Evolutionary conservation across 2,113 vertebrate genomes (phyloP).

Genomic region (Scartelaos histophorus): DNA sequence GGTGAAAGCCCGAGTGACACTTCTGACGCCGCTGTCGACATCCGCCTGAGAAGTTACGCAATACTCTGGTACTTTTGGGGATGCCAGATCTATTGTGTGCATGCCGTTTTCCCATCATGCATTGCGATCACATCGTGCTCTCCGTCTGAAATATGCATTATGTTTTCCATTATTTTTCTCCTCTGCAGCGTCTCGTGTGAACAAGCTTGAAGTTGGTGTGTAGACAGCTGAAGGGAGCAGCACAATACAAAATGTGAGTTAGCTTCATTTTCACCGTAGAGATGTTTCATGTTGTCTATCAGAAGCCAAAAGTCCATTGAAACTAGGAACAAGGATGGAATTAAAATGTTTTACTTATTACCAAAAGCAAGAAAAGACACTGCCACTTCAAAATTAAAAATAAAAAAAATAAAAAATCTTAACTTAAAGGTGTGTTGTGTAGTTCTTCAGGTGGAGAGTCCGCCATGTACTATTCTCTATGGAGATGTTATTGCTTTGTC

Average conservation of each 20-base stretch:
- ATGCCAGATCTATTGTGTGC: slow-evolving; percentile 57
- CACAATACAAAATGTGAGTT: slow-evolving; percentile 5
- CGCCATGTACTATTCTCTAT: too few relatives aligned
- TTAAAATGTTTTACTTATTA: not conserved
- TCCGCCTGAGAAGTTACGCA: slow-evolving; percentile 38
- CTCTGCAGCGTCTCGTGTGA: not conserved
- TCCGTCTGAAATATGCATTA: slow-evolving; percentile 55
- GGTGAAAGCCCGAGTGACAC: slow-evolving; percentile 53
- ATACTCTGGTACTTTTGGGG: slow-evolving; percentile 45
- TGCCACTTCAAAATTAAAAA: too few relatives aligned
- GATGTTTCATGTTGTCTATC: not conserved
- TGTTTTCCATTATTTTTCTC: slow-evolving; percentile 30
- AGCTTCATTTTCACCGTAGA: slow-evolving; percentile 13
- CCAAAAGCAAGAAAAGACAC: too few relatives aligned
- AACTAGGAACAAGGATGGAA: not conserved
- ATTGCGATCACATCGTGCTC: slow-evolving; percentile 48
- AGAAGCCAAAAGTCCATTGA: slow-evolving; percentile 5
- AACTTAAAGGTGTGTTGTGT: too few relatives aligned
- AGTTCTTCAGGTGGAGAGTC: too few relatives aligned
- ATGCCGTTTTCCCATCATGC: slow-evolving; percentile 52
- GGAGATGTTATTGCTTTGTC: too few relatives aligned
- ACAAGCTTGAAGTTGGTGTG: slow-evolving; percentile 21
- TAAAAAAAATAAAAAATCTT: too few relatives aligned
- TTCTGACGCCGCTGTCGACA: slow-evolving; percentile 36
- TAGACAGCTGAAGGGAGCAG: slow-evolving; percentile 11